Percentiles rank a stretch among this genome's conserved stretches.
phyloP scores from a whole-genome alignment of 2,888 invertebrate genomes.

The Synanthedon vespiformis region DNA sequence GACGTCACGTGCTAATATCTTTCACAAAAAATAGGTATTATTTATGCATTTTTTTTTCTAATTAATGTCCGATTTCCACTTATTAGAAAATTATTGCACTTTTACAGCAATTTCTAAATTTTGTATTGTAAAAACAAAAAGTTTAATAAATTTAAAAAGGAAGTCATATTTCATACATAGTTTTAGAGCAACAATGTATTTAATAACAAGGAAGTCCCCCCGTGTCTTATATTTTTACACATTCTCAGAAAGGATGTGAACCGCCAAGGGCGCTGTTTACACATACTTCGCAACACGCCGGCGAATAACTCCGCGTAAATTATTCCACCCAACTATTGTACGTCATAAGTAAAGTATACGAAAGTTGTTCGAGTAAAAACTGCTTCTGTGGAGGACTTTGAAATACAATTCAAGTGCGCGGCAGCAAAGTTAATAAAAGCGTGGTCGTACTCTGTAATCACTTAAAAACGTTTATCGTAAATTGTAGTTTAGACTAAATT shows the following conservation, averaged over 20 bases:
- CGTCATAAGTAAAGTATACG: slow-evolving; percentile 13
- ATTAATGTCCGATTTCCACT: too few species aligned
- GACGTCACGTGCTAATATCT: too few species aligned
- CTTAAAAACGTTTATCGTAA: slow-evolving; percentile 43
- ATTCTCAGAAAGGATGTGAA: slow-evolving; percentile 13
- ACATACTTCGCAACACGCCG: slow-evolving; percentile 31
- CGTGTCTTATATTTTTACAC: neutral
- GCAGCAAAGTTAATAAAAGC: slow-evolving; percentile 26
- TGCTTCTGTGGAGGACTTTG: neutral
- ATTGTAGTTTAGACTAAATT: slow-evolving; percentile 29
- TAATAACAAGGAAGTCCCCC: neutral
- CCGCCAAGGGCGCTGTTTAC: slow-evolving; percentile 35
- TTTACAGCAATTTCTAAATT: too few species aligned
- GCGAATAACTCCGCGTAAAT: slow-evolving; percentile 26
- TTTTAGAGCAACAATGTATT: neutral
- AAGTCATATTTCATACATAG: slow-evolving; percentile 11
- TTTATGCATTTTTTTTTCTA: too few species aligned
- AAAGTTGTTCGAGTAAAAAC: neutral
- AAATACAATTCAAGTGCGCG: slow-evolving; percentile 7
- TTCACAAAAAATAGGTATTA: too few species aligned
- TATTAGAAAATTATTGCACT: too few species aligned
- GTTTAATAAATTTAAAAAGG: too few species aligned
- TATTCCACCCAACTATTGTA: slow-evolving; percentile 20
- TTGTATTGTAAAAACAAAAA: too few species aligned
- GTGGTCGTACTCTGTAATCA: slow-evolving; percentile 24